Evolutionary conservation across 2,797 vertebrate species (phyloP).

Genomic region (Avahi laniger): DNA sequence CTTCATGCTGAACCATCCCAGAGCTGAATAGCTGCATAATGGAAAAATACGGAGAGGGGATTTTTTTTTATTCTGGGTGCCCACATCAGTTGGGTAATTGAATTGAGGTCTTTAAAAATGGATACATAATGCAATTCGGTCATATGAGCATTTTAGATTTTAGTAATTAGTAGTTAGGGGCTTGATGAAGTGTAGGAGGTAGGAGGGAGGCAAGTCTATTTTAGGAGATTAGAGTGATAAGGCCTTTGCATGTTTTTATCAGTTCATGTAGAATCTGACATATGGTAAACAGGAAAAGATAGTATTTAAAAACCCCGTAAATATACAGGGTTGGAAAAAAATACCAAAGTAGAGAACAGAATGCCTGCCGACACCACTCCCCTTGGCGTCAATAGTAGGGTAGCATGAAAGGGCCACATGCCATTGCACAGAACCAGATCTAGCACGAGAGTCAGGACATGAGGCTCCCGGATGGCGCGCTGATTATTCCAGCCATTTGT

Average conservation of each 20-base stretch:
- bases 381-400: neutral
- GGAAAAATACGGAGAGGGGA: neutral
- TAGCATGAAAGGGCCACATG: neutral
- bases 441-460: rapidly evolving
- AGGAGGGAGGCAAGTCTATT: conserved; percentile 58
- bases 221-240: conserved; percentile 41
- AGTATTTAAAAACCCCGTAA: conserved; percentile 65
- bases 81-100: conserved; percentile 46
- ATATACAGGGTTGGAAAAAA: neutral
- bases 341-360: neutral
- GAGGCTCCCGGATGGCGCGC: rapidly evolving
- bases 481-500: neutral
- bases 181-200: conserved; percentile 61
- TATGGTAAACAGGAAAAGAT: conserved; percentile 63
- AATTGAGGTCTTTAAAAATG: conserved; percentile 65
- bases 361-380: neutral
- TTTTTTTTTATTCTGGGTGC: neutral
- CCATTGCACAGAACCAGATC: rapidly evolving
- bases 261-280: conserved; percentile 53
- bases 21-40: neutral
- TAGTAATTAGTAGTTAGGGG: conserved; percentile 66
- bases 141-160: conserved; percentile 66
- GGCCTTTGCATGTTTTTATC: conserved; percentile 66
- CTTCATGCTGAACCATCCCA: neutral
- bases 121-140: conserved; percentile 50